Evolutionary conservation across 2,797 vertebrate genomes (phyloP).

Genomic region (Halcyon chelicuti): DNA sequence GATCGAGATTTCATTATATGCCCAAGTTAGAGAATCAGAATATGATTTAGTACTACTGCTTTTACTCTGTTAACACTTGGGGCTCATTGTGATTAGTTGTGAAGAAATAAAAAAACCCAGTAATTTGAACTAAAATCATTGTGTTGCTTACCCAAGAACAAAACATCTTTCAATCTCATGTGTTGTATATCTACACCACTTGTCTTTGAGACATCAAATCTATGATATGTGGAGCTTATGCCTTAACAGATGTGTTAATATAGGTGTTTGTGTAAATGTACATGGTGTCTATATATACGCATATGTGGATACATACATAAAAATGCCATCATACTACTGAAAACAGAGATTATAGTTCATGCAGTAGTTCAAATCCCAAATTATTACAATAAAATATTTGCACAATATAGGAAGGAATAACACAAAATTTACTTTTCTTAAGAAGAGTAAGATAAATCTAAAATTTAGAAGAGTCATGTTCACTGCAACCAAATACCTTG

Average conservation of each 20-base stretch:
- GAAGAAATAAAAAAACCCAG: background rate
- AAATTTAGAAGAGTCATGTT: background rate
- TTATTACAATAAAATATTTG: background rate
- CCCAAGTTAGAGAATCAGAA: background rate
- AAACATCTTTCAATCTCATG: background rate
- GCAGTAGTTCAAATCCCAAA: background rate
- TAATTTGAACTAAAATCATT: background rate
- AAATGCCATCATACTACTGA: background rate
- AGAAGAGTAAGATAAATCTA: background rate
- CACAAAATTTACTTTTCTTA: background rate
- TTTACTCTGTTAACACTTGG: background rate
- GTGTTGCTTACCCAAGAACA: background rate
- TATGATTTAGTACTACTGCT: background rate
- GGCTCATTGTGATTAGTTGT: background rate
- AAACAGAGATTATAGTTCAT: background rate
- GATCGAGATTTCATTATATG: background rate
- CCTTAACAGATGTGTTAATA: background rate
- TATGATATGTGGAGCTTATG: background rate
- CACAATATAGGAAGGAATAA: background rate
- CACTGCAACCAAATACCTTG: background rate
- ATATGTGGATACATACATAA: background rate
- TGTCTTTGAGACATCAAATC: background rate
- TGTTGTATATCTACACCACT: background rate
- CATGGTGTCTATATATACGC: accelerated
- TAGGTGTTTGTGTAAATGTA: background rate